Percentiles rank a stretch among this genome's conserved stretches.
phyloP scores from a whole-genome alignment of 2,888 invertebrate genomes.

The Agrochola circellaris region DNA sequence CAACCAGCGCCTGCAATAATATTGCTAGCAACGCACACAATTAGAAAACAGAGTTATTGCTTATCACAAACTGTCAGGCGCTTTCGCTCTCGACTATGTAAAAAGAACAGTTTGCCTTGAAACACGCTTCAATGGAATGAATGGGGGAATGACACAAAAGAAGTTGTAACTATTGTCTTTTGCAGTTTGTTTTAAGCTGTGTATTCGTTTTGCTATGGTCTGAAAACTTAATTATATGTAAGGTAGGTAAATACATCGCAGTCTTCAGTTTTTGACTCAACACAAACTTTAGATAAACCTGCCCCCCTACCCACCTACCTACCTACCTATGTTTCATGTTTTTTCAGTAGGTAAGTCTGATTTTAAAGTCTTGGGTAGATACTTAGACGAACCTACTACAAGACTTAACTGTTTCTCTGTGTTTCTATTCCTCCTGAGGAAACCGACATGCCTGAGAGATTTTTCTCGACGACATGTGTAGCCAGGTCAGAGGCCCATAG shows the following conservation, averaged over 20 bases:
- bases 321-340: background rate
- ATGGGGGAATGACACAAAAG: slow-evolving; percentile 60
- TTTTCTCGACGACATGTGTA: no score
- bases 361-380: background rate
- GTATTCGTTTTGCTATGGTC: background rate
- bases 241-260: background rate
- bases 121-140: slow-evolving; percentile 54
- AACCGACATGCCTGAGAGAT: no score
- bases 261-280: background rate
- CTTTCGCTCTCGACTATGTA: slow-evolving; percentile 56
- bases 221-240: background rate
- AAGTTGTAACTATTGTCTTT: slow-evolving; percentile 52
- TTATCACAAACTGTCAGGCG: slow-evolving; percentile 78
- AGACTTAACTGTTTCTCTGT: no score
- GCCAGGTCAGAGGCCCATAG: no score
- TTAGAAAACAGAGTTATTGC: slow-evolving; percentile 68
- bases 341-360: no score
- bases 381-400: background rate
- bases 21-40: slow-evolving; percentile 68
- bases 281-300: background rate
- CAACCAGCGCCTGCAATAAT: slow-evolving; percentile 53
- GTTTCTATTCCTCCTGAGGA: no score
- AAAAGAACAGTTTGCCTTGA: slow-evolving; percentile 62
- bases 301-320: no score
- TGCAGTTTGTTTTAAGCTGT: slow-evolving; percentile 30